Percentiles rank a stretch among this genome's conserved stretches.
Conservation (phyloP, 2,797 vertebrate species). For the Melanotaenia trifasciata region DNA sequence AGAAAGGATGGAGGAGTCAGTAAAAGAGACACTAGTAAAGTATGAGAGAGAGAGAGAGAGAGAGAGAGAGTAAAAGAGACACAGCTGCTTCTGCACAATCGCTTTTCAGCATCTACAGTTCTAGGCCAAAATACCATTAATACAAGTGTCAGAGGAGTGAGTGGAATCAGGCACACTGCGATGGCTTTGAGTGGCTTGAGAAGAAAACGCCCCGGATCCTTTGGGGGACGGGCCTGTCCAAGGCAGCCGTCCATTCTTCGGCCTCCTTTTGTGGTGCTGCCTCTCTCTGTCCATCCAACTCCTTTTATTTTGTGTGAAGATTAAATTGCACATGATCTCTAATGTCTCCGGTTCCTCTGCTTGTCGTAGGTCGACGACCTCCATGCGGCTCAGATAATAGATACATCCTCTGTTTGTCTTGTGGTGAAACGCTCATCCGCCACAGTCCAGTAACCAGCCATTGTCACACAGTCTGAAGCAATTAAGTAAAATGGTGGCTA, state of each 20-base stretch:
- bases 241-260: conserved; percentile 90
- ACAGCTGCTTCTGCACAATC: conserved; percentile 91
- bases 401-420: conserved; percentile 91
- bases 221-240: conserved; percentile 81
- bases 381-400: conserved; percentile 92
- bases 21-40: conserved; percentile 76
- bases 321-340: conserved; percentile 99
- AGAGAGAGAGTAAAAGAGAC: conserved; percentile 72
- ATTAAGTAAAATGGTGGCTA: conserved; percentile 95
- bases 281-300: conserved; percentile 57
- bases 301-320: conserved; percentile 95
- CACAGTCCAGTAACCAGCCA: conserved; percentile 93
- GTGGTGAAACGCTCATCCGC: conserved; percentile 82
- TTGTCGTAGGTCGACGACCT: conserved; percentile 94
- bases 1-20: conserved; percentile 71
- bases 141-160: conserved; percentile 93
- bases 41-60: conserved; percentile 71
- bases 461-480: conserved; percentile 93
- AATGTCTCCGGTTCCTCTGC: conserved; percentile 88
- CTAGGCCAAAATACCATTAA: conserved; percentile 93
- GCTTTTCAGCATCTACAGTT: conserved; percentile 90
- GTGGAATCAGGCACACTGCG: conserved; percentile 82
- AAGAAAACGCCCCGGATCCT: conserved; percentile 89
- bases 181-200: conserved; percentile 85
- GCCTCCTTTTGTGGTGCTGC: conserved; percentile 90